Evolutionary conservation across 2,888 invertebrate genomes (phyloP), one percentile per base, ranked within the genome.

Genomic region (Drosophila nr. perissopoda): DNA sequence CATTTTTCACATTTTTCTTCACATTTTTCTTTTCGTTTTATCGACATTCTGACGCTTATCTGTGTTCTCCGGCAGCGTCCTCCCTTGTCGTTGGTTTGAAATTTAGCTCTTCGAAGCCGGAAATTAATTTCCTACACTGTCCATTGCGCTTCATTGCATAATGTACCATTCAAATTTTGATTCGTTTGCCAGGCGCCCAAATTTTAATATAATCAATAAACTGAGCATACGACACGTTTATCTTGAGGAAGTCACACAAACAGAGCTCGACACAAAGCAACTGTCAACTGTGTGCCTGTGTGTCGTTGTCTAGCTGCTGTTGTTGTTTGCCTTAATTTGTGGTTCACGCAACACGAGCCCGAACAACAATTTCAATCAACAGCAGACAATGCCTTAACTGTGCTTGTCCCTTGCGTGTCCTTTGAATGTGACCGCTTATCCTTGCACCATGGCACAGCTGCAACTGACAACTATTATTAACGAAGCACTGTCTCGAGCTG

Each of bases 171-270:
- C 54, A 75, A 72, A 70, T 54, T 65, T 54, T 56, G 60, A 31
- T 42, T 21, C 65, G 51, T 57, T 74, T 68, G 62, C 69, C 49
- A 68, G 67, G 49, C 48, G 31, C 53, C 64, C 65, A 67, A 74
- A 79, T 82, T 88, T 80, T 67, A 86, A 88, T 77, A 70, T 72
- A 90, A 89, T 89, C 88, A 83, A 90, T 89, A 86, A 74, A 88
- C 90, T 76, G 76, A 68, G 76, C 70, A 82, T 81, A 84, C 82
- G 81, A 33, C 72, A 66, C 31, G 65, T 77, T 63, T 33, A 38
- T 34, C 64, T 58, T 59, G 25, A 29, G 54, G 34, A 60, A 48
- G 49, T 33, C 13, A 52, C 42, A 53, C 21, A 53, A 27, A 52
- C 40, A 51, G 13, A 54, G 27, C 38, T 46, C 49, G n/a, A 65